phyloP scores from a whole-genome alignment of 2,888 invertebrate species.

The Allolobophora icterica region DNA sequence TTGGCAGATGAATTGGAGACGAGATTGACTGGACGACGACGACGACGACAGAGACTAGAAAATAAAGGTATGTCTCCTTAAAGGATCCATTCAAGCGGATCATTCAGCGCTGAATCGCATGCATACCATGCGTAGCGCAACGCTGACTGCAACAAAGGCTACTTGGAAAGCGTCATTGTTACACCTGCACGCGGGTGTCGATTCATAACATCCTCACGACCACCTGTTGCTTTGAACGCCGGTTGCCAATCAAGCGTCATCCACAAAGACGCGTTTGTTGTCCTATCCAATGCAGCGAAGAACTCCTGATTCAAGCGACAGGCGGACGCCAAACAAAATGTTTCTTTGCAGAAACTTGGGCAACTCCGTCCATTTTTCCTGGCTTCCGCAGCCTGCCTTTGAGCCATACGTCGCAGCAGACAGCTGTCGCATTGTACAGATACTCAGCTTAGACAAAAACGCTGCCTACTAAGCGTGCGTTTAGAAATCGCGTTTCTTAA shows the following conservation, averaged over 20 bases:
- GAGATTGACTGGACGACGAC: constrained; percentile 17
- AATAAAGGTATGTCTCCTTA: background rate
- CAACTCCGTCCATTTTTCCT: constrained; percentile 7
- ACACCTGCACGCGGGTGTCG: background rate
- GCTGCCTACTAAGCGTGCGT: background rate
- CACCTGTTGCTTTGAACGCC: constrained; percentile 26
- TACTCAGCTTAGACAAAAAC: too few relatives aligned
- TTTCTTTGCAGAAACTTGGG: constrained; percentile 11
- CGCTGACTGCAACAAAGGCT: constrained; percentile 7
- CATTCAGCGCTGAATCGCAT: background rate
- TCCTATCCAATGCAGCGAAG: constrained; percentile 19
- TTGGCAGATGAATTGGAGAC: constrained; percentile 4
- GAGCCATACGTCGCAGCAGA: background rate
- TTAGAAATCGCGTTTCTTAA: constrained; percentile 3
- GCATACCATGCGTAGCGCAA: constrained; percentile 17
- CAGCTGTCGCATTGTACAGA: background rate
- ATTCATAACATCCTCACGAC: constrained; percentile 13
- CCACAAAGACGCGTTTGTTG: background rate
- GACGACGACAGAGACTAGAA: background rate
- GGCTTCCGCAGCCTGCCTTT: constrained; percentile 17
- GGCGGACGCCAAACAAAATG: background rate
- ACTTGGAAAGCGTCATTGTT: constrained; percentile 2
- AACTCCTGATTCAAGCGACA: background rate
- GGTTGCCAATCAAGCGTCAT: background rate
- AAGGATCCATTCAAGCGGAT: background rate